Evolutionary conservation across 2,888 invertebrate species (phyloP).

Genomic region (Dorcus hopei): DNA sequence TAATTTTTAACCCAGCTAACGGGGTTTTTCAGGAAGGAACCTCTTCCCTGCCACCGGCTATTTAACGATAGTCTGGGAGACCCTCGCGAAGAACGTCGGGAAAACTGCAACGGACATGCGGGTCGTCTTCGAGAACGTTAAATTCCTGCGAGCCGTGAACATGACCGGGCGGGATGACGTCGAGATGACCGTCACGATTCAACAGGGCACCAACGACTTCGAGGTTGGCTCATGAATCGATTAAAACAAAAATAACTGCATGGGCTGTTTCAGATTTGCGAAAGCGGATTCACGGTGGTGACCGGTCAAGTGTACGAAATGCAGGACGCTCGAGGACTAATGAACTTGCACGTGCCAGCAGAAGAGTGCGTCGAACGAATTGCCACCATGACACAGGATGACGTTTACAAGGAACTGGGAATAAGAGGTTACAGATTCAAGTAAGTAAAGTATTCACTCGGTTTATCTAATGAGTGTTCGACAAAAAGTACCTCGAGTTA

Average conservation of each 20-base stretch:
- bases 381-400: slow-evolving; percentile 52
- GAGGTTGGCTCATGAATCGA: slow-evolving; percentile 27
- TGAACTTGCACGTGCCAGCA: neutral
- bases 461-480: too few species aligned
- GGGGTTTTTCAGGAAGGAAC: slow-evolving; percentile 36
- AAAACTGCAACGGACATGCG: slow-evolving; percentile 47
- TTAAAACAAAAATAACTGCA: neutral
- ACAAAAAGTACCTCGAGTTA: too few species aligned
- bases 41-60: slow-evolving; percentile 61
- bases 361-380: neutral
- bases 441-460: slow-evolving; percentile 5
- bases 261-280: slow-evolving; percentile 54
- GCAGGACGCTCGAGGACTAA: slow-evolving; percentile 1
- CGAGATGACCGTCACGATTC: slow-evolving; percentile 30
- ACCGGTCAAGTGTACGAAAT: slow-evolving; percentile 61
- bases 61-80: slow-evolving; percentile 54
- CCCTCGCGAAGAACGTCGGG: slow-evolving; percentile 49
- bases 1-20: slow-evolving; percentile 34
- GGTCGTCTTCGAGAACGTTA: slow-evolving; percentile 59
- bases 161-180: slow-evolving; percentile 47
- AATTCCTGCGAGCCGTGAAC: slow-evolving; percentile 58
- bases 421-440: slow-evolving; percentile 61
- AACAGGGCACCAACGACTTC: slow-evolving; percentile 33
- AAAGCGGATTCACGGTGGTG: slow-evolving; percentile 64
- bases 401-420: slow-evolving; percentile 66